Evolutionary conservation across 2,113 vertebrate species (phyloP), one percentile per base, ranked within the genome.

Genomic region (Xiphophorus hellerii): DNA sequence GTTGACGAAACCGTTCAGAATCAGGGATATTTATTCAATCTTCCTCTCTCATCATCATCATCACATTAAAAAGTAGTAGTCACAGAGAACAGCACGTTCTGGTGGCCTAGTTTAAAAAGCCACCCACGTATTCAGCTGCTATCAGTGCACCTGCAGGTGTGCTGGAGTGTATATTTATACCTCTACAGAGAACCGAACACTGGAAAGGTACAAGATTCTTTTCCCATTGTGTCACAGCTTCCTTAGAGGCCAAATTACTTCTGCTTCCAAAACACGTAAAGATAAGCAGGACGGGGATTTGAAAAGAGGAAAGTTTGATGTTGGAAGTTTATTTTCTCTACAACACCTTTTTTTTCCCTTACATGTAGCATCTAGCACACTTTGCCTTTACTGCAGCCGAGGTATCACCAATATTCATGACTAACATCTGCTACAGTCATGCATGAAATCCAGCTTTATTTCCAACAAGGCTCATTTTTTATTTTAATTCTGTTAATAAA

Each of bases 21-120:
- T 37, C 42, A 60, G 51, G 58, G 33, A 37, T 75, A 51, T 83
- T 77, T 67, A 66, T 74, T 65, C 66, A 80, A 37, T 86, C 42
- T 30, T 31, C 63, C 39, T 30, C 20, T 14, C 66, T 68, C 73
- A 69, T 66, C 86, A 62, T 66, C 25, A 73, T 37, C 35, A 11
- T 4, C 39, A 42, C 39, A 42, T 42, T 42, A 69, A 66, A 77
- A 48, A 70, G 62, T 71, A 61, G 58, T 27, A 51, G 61, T 58
- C 82, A 78, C 71, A 87, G 69, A 73, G 65, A 84, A 87, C 78
- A 81, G 62, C 28, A 61, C 42, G 76, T 87, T 80, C 76, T 67
- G 83, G 44, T 73, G 78, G 69, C 82, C 81, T 90, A 85, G 82
- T 89, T 90, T 78, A 39, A 75, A 81, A 83, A 82, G 77, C 83